Evolutionary conservation across 2,888 invertebrate species (phyloP), one percentile per base, ranked within the genome.

Genomic region (Tachina lurida): DNA sequence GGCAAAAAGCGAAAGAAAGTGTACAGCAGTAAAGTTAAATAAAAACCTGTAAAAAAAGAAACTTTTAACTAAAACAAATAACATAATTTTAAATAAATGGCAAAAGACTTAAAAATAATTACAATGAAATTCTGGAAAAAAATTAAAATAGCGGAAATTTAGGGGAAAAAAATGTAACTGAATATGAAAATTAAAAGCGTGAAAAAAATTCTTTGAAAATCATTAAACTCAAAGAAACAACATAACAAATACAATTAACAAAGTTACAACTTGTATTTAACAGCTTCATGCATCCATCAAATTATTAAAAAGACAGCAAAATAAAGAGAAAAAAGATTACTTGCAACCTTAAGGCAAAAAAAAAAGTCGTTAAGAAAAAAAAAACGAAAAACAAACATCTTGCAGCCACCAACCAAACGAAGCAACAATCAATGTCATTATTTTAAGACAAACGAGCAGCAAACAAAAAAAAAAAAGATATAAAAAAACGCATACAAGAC

Each of bases 41-140:
- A 67, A 31, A 77, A 74, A 76, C 47, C 74, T 49, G 60, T 62
- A 80, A 71, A 86, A 60, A 84, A 60, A 81, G 60, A 58, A 79
- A 81, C 58, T 63, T 75, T 56, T 70, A n/a, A n/a, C n/a, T n/a
- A 45, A 82, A 77, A 75, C 54, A 43, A 43, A 74, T 15, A 8
- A 67, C 31, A 52, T 45, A 54, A 22, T 19, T 49, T 39, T 54
- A 31, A 67, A 74, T 58, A 75, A 75, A 78, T 79, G 78, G 22
- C 62, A 86, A 31, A 84, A 88, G 84, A 88, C 88, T 87, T 86
- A 87, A 89, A 88, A 88, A 88, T 86, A 89, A 88, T 77, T 73
- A 45, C 65, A 49, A 73, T 22, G 12, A 71, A 52, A 71, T 49
- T 65, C 67, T 71, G 1, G 31, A 31, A 41, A 10, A 89, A 89